These are phyloP conservation scores for Thecocarcelia acutangulata DNA, from an alignment of 2,888 invertebrate species.

Conservation along the genomic window DNA sequence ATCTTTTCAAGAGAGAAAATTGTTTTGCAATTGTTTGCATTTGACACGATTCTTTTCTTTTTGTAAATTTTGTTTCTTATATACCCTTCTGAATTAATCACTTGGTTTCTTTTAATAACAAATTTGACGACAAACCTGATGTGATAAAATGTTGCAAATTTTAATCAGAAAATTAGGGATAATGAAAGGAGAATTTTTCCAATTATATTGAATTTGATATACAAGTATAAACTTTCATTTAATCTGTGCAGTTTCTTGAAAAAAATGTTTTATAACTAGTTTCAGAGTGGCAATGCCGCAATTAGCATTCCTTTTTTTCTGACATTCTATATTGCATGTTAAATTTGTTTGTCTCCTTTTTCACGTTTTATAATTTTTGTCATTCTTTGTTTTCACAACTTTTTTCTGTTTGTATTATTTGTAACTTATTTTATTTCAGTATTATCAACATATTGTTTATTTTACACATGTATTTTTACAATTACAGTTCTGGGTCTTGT, in stretches of 20 bases:
- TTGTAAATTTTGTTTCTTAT: slow-evolving; percentile 59
- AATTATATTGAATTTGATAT: neutral
- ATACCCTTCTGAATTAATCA: slow-evolving; percentile 48
- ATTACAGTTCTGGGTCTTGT: slow-evolving; percentile 6
- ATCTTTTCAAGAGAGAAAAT: slow-evolving; percentile 68
- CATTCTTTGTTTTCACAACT: slow-evolving; percentile 41
- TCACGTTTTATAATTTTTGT: slow-evolving; percentile 42
- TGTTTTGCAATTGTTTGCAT: slow-evolving; percentile 74
- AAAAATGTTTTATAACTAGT: slow-evolving; percentile 3
- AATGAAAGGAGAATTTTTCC: slow-evolving; percentile 8
- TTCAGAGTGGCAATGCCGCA: slow-evolving; percentile 54
- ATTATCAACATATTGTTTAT: slow-evolving; percentile 37
- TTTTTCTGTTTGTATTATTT: slow-evolving; percentile 43
- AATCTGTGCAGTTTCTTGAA: slow-evolving; percentile 3
- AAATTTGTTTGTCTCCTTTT: slow-evolving; percentile 45
- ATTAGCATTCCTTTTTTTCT: slow-evolving; percentile 59
- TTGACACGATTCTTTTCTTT: slow-evolving; percentile 72
- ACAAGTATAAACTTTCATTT: slow-evolving; percentile 5
- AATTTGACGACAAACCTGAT: slow-evolving; percentile 59
- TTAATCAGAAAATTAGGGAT: neutral
- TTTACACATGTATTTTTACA: slow-evolving; percentile 6
- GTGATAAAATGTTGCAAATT: slow-evolving; percentile 56
- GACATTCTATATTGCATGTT: slow-evolving; percentile 62
- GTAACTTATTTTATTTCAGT: slow-evolving; percentile 22
- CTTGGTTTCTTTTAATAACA: slow-evolving; percentile 39